Evolutionary conservation across 2,113 vertebrate genomes (phyloP).

Genomic region (Azemiops feae): DNA sequence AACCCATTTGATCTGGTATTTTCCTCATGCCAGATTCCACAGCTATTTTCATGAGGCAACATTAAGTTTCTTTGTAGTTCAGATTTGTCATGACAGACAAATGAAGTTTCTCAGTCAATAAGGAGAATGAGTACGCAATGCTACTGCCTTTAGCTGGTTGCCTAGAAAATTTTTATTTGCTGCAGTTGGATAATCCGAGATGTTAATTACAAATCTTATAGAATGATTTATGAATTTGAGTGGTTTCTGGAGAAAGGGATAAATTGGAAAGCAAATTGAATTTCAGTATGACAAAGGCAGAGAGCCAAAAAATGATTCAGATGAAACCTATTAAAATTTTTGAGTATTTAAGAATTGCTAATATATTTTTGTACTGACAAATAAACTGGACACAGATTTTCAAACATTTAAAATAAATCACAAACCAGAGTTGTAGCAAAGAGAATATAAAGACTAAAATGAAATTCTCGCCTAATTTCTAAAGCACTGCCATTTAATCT

Average conservation of each 20-base stretch:
- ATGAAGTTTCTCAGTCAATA: neutral
- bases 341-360: neutral
- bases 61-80: neutral
- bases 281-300: neutral
- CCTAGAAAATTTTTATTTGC: neutral
- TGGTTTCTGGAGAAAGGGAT: neutral
- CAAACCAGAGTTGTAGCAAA: neutral
- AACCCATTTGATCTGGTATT: conserved; percentile 16
- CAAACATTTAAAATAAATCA: neutral
- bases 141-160: neutral
- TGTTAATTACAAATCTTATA: neutral
- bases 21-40: neutral
- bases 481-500: neutral
- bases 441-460: neutral
- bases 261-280: neutral
- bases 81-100: neutral
- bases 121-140: neutral
- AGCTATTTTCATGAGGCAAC: conserved; percentile 2
- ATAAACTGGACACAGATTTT: neutral
- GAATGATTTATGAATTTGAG: neutral
- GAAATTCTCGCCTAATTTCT: neutral
- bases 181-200: neutral
- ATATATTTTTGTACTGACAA: neutral
- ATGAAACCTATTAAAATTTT: neutral
- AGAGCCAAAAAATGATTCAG: neutral